Base-by-base conservation (phyloP, 2,797 vertebrate genomes). In the Melanotaenia boesemani region DNA sequence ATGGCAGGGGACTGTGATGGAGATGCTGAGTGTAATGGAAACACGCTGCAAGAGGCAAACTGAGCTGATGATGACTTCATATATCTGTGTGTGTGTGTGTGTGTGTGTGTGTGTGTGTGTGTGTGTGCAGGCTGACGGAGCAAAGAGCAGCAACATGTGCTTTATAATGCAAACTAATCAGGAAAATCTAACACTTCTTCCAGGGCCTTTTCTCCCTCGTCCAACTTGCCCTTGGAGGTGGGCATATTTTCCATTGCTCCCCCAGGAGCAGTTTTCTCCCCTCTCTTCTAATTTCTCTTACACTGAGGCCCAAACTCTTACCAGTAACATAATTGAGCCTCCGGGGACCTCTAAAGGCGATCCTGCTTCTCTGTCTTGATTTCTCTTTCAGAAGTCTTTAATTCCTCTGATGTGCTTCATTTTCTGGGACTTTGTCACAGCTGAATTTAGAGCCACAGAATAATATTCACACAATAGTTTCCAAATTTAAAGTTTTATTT, bases 271-370 rank as follows among this genome's bases (percentile, higher is more conserved):
- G 75, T 88, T 88, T 78, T 64, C 75, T 63, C 44, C 71, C 67
- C 73, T 56, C 56, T 1, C 64, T 71, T 79, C 61, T 41, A 24
- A 55, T 74, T 76, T 79, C 59, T 77, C 69, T 37, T 59, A 46
- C 76, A 37, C 81, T 72, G 57, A 2, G 72, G 28, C 71, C 4
- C 2, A 82, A 88, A 86, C 89, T 89, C 83, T 91, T 91, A 88
- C 78, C 75, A 7, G 69, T 63, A 16, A 74, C 36, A 24, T 91
- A 92, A 92, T 91, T 91, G 87, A 88, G 83, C 81, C 90, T 80
- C 86, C 2, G 65, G 80, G 86, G 91, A 82, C 61, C 6, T 44
- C 72, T 88, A 78, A 80, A 80, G 80, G 34, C 82, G 74, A 75
- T 81, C 56, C 48, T 76, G 57, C 65, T 32, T 59, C 60, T 84